phyloP scores from a whole-genome alignment of 2,888 invertebrate species.

The Ennomos erosarius region DNA sequence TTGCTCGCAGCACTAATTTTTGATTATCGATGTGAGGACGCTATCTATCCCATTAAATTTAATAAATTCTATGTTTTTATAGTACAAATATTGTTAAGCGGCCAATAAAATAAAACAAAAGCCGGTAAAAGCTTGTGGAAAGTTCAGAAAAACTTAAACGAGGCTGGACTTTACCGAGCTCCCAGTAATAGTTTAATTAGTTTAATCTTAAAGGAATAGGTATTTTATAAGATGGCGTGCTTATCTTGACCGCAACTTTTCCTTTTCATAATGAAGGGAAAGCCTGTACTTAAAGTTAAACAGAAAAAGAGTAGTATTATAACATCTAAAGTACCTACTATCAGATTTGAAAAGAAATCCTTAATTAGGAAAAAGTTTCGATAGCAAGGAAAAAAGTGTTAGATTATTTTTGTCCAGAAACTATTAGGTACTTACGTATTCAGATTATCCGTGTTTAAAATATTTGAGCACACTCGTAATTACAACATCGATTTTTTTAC shows the following conservation, averaged over 20 bases:
- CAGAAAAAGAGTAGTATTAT: too few relatives aligned
- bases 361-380: too few relatives aligned
- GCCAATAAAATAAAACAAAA: conserved; percentile 25
- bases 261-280: conserved; percentile 4
- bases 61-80: neutral
- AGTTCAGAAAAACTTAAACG: conserved; percentile 32
- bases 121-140: conserved; percentile 21
- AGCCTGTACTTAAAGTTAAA: neutral
- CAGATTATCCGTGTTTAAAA: too few relatives aligned
- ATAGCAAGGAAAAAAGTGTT: too few relatives aligned
- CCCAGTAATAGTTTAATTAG: conserved; percentile 31
- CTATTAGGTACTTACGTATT: too few relatives aligned
- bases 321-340: too few relatives aligned
- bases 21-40: too few relatives aligned
- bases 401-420: too few relatives aligned
- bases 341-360: too few relatives aligned
- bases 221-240: conserved; percentile 20
- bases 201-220: conserved; percentile 28
- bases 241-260: conserved; percentile 27
- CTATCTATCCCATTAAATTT: neutral
- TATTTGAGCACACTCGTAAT: too few relatives aligned
- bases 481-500: too few relatives aligned
- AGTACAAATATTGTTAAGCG: conserved; percentile 4
- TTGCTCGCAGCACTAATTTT: too few relatives aligned
- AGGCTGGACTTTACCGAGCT: conserved; percentile 22